A percentile compares a stretch with the other conserved stretches of the same genome.
Evolutionary conservation across 2,888 invertebrate genomes (phyloP).

Genomic region (Sabellastarte sp.): DNA sequence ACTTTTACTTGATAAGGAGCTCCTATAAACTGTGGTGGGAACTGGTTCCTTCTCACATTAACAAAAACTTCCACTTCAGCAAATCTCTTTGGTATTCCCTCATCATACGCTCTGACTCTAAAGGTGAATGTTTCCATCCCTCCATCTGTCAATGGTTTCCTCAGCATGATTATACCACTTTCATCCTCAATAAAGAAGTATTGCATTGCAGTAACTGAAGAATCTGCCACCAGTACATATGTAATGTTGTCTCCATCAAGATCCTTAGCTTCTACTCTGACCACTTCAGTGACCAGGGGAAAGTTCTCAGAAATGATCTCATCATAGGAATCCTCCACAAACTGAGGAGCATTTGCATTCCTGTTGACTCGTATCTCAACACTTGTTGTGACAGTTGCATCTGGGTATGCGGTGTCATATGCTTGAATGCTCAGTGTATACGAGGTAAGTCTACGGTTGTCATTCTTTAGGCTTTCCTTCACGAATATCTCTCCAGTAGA

Average conservation of each 20-base stretch:
- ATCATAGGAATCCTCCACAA: constrained; percentile 27
- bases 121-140: constrained; percentile 13
- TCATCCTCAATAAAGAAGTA: constrained; percentile 47
- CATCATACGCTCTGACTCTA: constrained; percentile 21
- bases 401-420: constrained; percentile 43
- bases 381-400: constrained; percentile 28
- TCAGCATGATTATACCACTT: constrained; percentile 42
- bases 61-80: constrained; percentile 21
- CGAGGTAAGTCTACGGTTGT: constrained; percentile 17
- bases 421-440: constrained; percentile 23
- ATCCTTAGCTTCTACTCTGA: constrained; percentile 41
- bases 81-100: constrained; percentile 22
- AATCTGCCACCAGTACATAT: constrained; percentile 15
- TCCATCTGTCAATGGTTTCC: constrained; percentile 37
- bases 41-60: constrained; percentile 21
- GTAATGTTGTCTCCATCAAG: constrained; percentile 33
- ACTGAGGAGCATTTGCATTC: constrained; percentile 43
- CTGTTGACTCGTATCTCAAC: constrained; percentile 40
- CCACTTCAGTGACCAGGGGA: constrained; percentile 33
- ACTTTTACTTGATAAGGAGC: constrained; percentile 28
- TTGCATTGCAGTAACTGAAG: constrained; percentile 28
- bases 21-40: constrained; percentile 25
- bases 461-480: constrained; percentile 19
- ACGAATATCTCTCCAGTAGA: constrained; percentile 24
- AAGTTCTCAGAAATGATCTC: constrained; percentile 33